These are phyloP conservation scores for Pseudolycoriella hygida DNA, from an alignment of 2,888 invertebrate species.

Conservation along the genomic window DNA sequence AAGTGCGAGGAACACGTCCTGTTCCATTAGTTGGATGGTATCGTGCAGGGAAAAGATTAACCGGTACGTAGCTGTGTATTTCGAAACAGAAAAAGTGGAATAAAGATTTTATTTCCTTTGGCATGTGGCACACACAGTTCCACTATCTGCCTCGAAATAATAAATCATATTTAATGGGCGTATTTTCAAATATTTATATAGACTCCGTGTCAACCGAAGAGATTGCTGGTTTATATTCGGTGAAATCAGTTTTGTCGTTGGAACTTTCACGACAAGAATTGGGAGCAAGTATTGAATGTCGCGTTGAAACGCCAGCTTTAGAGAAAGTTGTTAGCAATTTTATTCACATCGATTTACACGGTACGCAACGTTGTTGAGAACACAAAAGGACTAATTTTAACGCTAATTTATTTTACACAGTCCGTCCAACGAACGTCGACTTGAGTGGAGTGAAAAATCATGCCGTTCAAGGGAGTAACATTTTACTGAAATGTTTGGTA, in stretches of 20 bases:
- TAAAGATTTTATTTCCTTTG: too few relatives aligned
- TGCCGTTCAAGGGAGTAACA: constrained; percentile 61
- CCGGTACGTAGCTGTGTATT: constrained; percentile 27
- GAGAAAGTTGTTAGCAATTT: constrained; percentile 29
- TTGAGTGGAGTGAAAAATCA: constrained; percentile 60
- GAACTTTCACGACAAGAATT: constrained; percentile 49
- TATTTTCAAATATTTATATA: constrained; percentile 19
- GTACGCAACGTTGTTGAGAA: constrained; percentile 29
- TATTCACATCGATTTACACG: constrained; percentile 43
- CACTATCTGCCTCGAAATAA: not conserved
- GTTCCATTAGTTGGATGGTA: constrained; percentile 73
- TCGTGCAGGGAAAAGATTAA: constrained; percentile 49
- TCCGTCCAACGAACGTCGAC: constrained; percentile 60
- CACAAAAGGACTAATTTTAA: too few relatives aligned
- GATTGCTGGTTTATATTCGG: constrained; percentile 42
- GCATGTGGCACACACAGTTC: too few relatives aligned
- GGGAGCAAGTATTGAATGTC: constrained; percentile 48
- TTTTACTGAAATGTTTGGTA: constrained; percentile 52
- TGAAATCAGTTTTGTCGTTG: constrained; percentile 41
- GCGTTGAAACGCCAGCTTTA: constrained; percentile 40
- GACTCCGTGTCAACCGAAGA: constrained; percentile 34
- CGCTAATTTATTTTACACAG: too few relatives aligned
- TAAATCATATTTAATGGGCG: not conserved
- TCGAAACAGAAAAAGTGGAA: not conserved
- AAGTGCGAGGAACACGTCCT: constrained; percentile 65